Evolutionary conservation across 2,797 vertebrate genomes (phyloP).

Genomic region (Pitangus sulphuratus): DNA sequence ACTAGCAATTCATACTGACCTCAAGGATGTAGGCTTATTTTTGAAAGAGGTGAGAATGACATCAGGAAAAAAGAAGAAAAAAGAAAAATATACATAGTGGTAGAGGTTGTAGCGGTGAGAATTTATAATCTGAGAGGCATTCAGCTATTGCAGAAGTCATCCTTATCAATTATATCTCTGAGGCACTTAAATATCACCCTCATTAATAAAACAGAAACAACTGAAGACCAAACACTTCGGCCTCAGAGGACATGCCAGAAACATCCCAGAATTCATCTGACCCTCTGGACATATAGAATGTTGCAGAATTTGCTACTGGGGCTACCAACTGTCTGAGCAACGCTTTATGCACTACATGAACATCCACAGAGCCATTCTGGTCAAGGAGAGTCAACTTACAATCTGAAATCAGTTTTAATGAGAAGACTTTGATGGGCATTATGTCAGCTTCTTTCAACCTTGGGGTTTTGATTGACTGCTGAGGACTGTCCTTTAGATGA

Average conservation of each 20-base stretch:
- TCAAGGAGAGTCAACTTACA: conserved; percentile 54
- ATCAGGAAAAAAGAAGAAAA: neutral
- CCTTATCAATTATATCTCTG: conserved; percentile 2
- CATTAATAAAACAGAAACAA: neutral
- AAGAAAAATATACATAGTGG: neutral
- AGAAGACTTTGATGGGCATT: conserved; percentile 34
- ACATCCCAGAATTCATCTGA: neutral
- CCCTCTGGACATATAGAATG: neutral
- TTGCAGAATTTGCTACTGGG: neutral
- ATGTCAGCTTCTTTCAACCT: conserved; percentile 47
- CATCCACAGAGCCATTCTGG: neutral
- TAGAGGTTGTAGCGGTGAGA: neutral
- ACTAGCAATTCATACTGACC: neutral
- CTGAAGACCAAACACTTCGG: neutral
- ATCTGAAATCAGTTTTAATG: conserved; percentile 45
- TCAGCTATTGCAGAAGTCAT: neutral
- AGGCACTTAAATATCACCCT: conserved; percentile 26
- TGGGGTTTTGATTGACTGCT: conserved; percentile 46
- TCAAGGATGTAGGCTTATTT: neutral
- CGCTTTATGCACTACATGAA: neutral
- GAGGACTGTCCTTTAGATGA: conserved; percentile 52
- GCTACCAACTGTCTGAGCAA: neutral
- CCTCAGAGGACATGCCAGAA: neutral
- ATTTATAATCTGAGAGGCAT: neutral
- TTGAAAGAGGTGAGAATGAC: neutral